Conservation (phyloP, 2,113 vertebrate species). For the Tachysurus vachellii region DNA sequence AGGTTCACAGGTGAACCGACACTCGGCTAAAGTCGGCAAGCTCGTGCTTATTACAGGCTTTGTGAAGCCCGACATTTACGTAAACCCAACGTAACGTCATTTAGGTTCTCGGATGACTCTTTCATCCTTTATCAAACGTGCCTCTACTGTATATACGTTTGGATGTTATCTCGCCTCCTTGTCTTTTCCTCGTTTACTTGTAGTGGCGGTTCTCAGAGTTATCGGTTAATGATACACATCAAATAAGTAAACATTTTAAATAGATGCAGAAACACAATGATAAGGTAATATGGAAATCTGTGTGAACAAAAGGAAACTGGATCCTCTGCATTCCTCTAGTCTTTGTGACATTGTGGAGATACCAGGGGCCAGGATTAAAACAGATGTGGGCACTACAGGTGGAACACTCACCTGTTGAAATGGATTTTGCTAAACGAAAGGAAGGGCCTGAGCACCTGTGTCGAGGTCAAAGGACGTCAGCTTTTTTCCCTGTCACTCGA, state of each 20-base stretch:
- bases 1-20: too few relatives aligned
- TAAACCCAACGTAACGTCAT: slow-evolving; percentile 4
- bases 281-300: slow-evolving; percentile 3
- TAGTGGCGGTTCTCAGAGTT: background rate
- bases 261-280: background rate
- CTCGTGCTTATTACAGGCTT: background rate
- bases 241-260: background rate
- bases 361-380: slow-evolving; percentile 28
- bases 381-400: slow-evolving; percentile 46
- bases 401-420: slow-evolving; percentile 10
- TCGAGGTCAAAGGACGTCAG: background rate
- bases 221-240: background rate
- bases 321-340: slow-evolving; percentile 52
- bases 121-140: background rate
- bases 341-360: slow-evolving; percentile 18
- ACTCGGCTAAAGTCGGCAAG: background rate
- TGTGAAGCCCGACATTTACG: background rate
- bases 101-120: background rate
- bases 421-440: background rate
- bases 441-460: background rate
- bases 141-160: background rate
- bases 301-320: slow-evolving; percentile 43
- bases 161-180: background rate
- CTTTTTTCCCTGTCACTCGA: background rate
- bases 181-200: background rate